Percentiles rank a stretch among this genome's conserved stretches.
Evolutionary conservation across 2,113 vertebrate species (phyloP).

Genomic region (Oxyura jamaicensis): DNA sequence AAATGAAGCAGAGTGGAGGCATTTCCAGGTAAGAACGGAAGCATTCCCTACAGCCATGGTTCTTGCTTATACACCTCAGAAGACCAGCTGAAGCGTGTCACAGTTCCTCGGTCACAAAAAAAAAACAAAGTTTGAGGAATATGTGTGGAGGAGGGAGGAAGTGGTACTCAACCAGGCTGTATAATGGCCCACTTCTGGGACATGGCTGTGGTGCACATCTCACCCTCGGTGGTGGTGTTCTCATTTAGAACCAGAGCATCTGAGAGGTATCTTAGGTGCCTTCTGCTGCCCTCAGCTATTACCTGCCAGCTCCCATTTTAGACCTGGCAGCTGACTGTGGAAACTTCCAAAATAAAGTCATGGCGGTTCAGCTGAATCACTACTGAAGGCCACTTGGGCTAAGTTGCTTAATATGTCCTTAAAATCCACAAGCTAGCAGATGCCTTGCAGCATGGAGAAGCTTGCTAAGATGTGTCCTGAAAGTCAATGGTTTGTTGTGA

Average conservation of each 20-base stretch:
- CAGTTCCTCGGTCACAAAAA: not conserved
- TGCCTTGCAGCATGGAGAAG: not conserved
- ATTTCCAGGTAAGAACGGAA: rapidly evolving
- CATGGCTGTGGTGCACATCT: not conserved
- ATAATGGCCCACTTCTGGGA: rapidly evolving
- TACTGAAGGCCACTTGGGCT: not conserved
- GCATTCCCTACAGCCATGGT: rapidly evolving
- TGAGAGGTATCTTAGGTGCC: not conserved
- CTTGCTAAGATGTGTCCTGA: not conserved
- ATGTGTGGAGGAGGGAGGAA: not conserved
- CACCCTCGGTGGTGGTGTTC: not conserved
- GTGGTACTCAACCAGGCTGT: rapidly evolving
- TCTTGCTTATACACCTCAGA: not conserved
- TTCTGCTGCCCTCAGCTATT: not conserved
- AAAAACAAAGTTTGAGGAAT: not conserved
- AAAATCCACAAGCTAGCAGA: not conserved
- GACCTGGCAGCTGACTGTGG: not conserved
- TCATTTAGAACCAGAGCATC: not conserved
- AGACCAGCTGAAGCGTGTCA: not conserved
- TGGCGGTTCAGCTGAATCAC: not conserved
- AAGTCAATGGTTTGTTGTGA: not conserved
- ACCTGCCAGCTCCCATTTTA: not conserved
- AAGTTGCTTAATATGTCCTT: not conserved
- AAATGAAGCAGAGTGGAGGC: rapidly evolving
- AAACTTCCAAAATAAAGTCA: not conserved